Base-by-base conservation (phyloP, 2,797 vertebrate species). In the Peromyscus attwateri region DNA sequence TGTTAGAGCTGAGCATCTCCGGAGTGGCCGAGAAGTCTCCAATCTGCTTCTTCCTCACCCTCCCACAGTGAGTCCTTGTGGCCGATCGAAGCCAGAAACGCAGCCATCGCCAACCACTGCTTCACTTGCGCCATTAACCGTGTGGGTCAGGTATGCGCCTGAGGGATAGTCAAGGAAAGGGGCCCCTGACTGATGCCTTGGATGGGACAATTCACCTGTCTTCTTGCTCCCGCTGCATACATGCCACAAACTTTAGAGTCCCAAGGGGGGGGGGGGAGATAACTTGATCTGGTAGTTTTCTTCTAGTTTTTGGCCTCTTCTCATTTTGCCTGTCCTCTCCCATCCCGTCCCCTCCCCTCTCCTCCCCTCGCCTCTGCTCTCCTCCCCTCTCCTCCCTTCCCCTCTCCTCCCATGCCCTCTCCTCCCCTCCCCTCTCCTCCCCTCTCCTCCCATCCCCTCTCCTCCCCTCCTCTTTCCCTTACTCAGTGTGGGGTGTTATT, bases 61-160 rank as follows among this genome's bases (percentile, higher is more conserved):
- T 55, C 73, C 95, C 3, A 17, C 98, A 99, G 99, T 6, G 99
- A 99, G 97, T 99, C 99, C 13, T 98, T 99, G 98, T 99, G 99
- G 99, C 98, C 99, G 0, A 98, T 99, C 13, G 99, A 99, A 97
- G 99, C 99, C 75, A 99, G 99, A 95, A 99, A 99, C 1, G 99
- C 99, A 34, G 99, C 99, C 27, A 99, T 99, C 66, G 99, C 99
- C 49, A 99, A 99, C 88, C 99, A 99, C 98, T 99, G 99, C 96
- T 99, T 99, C 93, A 99, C 99, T 0, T 99, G 99, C n/a, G 99
- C 99, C 93, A 99, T 99, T 98, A 99, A 99, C 98, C 99, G 99
- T 0, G 99, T 99, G 0, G 99, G 99, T 89, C 99, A 98, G 87
- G 99, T 99, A 95, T 80, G 99, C 98, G 89, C 57, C 29, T 0